Evolutionary conservation across 2,113 vertebrate species (phyloP).

Genomic region (Aviceda subcristata): DNA sequence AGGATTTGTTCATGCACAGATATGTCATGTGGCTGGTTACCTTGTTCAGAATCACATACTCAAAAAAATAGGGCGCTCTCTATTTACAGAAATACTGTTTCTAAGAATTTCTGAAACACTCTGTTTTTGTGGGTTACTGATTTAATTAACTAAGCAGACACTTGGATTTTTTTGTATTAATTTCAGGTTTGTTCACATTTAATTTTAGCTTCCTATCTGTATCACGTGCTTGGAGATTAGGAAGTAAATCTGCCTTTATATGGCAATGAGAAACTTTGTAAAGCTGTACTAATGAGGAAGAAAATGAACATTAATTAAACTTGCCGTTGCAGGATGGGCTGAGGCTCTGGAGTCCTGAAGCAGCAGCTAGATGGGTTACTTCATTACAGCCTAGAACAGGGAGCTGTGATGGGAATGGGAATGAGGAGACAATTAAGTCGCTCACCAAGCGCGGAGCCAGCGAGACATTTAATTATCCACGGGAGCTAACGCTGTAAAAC

Average conservation of each 20-base stretch:
- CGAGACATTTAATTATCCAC: constrained; percentile 57
- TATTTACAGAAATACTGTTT: not conserved
- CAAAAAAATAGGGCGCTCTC: not conserved
- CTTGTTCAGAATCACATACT: not conserved
- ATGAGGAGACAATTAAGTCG: constrained; percentile 61
- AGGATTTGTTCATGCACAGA: not conserved
- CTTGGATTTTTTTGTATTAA: not conserved
- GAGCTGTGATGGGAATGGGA: constrained; percentile 62
- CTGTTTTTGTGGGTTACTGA: not conserved
- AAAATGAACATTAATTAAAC: constrained; percentile 64
- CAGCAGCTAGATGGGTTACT: not conserved
- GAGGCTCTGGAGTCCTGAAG: constrained; percentile 34
- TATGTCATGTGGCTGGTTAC: not conserved
- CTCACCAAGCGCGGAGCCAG: constrained; percentile 44
- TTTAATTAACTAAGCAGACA: not conserved
- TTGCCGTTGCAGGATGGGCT: not conserved
- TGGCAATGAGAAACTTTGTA: constrained; percentile 4
- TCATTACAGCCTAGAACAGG: constrained; percentile 50
- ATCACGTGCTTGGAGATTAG: not conserved
- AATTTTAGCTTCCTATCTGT: not conserved
- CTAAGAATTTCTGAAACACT: not conserved
- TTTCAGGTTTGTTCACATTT: constrained; percentile 1
- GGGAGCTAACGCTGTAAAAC: not conserved
- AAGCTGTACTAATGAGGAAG: constrained; percentile 53
- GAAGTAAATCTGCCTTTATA: constrained; percentile 2